Evolutionary conservation across 2,797 vertebrate genomes (phyloP).

Genomic region (Merluccius polli): DNA sequence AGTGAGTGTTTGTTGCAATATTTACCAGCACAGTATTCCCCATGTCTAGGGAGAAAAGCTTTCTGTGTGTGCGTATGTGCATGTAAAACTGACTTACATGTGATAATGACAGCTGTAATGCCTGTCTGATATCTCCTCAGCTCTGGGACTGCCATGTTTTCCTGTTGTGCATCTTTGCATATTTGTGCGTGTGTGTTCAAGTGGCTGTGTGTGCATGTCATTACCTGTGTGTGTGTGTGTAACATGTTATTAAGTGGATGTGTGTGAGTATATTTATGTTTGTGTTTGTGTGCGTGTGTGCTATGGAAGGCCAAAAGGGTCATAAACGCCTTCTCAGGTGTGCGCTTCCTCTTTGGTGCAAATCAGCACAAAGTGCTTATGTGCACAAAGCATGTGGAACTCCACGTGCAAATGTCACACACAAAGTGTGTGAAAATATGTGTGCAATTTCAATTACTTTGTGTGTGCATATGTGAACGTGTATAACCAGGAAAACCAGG

Average conservation of each 20-base stretch:
- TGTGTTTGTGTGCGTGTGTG: not conserved
- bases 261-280: conserved; percentile 13
- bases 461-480: too few relatives aligned
- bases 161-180: conserved; percentile 29
- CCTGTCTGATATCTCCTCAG: conserved; percentile 57
- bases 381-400: too few relatives aligned
- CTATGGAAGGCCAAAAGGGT: too few relatives aligned
- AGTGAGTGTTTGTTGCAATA: conserved; percentile 51
- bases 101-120: conserved; percentile 71
- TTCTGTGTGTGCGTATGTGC: conserved; percentile 16
- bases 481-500: too few relatives aligned
- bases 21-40: conserved; percentile 44
- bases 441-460: too few relatives aligned
- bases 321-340: too few relatives aligned
- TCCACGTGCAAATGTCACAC: too few relatives aligned
- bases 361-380: too few relatives aligned
- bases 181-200: conserved; percentile 4
- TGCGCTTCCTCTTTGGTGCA: too few relatives aligned
- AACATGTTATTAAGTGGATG: too few relatives aligned
- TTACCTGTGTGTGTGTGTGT: not conserved
- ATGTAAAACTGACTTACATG: conserved; percentile 49
- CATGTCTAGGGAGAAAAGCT: conserved; percentile 46
- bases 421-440: too few relatives aligned
- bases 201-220: not conserved
- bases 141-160: conserved; percentile 48